Base-by-base conservation (phyloP, 2,888 invertebrate genomes). In the Callyntrura guangdongensis region DNA sequence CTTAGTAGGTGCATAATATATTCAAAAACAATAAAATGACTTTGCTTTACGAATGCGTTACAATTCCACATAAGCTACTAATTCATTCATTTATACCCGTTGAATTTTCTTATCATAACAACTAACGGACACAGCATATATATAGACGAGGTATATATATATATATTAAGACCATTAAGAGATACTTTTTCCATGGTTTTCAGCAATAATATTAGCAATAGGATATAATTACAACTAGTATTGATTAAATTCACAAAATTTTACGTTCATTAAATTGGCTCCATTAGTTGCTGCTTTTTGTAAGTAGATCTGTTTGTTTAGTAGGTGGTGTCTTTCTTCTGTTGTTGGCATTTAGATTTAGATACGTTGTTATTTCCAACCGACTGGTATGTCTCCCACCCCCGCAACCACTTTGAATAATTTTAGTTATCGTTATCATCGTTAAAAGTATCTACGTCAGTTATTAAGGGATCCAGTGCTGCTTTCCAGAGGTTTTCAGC, bases 281-380 rank as follows among this genome's bases (percentile, higher is more conserved):
- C 74, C 25, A 17, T 74, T 20, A 53, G 45, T 45, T 69, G 69
- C 69, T 45, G 69, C 25, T 74, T 11, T n/a, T 77, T 20, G 25
- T 14, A 47, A 64, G 22, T 17, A 56, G 27, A 25, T 77, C 25
- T 49, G 17, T 14, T 59, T 64, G 25, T 25, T 77, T 53, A 20
- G 49, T 56, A 12, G 49, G 74, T 56, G 77, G 22, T 53, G 77
- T 77, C 77, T 77, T 77, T 77, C 77, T 53, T 77, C 77, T 77
- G 49, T 53, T 14, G 22, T 77, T 77, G 77, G 25, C 53, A 53
- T 47, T 47, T 74, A 36, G 3, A 36, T 12, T 45, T 69, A 45
- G 11, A 11, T 36, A 6, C 36, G 36, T 20, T 45, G 36, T 49
- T 47, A 9, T 25, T 47, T 49, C 11, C 49, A 20, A 49, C 49